Base-by-base conservation (phyloP, 2,113 vertebrate genomes). In the Emydura subglobosa region DNA sequence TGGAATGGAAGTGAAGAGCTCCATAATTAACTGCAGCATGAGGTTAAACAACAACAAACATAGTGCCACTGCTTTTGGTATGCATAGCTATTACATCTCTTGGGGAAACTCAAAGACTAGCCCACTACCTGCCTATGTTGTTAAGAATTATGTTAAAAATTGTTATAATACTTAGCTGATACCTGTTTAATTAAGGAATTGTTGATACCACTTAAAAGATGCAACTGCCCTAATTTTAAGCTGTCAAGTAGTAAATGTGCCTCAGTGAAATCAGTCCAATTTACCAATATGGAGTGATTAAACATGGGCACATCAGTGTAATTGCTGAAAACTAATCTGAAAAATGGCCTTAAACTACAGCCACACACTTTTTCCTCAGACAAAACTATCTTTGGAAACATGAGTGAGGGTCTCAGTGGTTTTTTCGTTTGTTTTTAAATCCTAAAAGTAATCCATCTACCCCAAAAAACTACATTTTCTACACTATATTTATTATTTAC, bases 1-100 rank as follows among this genome's bases (percentile, higher is more conserved):
- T 39, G 94, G 87, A 96, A 83, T 89, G 49, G 61, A 96, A 87
- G 5, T 82, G 55, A 94, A 95, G 96, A 82, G 72, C 57, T 65
- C 24, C 11, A 42, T 88, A 95, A 96, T 95, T 91, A 95, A 91
- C 92, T 88, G 47, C 74, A 85, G 85, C 87, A 94, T 85, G 85
- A 92, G 86, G 78, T 91, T 79, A 94, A 94, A 55, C 21, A 97
- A 93, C 68, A 93, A 85, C 31, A 92, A 83, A 83, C 93, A 95
- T 47, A 83, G 79, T 87, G 81, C 50, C 80, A 87, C 84, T 79
- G 65, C 54, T 61, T 96, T 59, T 85, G 53, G 82, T 92, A 87
- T 68, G 39, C 14, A 68, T 47, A 83, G 83, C 87, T 42, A 91
- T 42, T 83, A 93, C 50, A 50, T 82, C 51, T 91, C 87, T 91